phyloP scores from a whole-genome alignment of 2,113 vertebrate genomes.

The Cyanoliseus patagonus region DNA sequence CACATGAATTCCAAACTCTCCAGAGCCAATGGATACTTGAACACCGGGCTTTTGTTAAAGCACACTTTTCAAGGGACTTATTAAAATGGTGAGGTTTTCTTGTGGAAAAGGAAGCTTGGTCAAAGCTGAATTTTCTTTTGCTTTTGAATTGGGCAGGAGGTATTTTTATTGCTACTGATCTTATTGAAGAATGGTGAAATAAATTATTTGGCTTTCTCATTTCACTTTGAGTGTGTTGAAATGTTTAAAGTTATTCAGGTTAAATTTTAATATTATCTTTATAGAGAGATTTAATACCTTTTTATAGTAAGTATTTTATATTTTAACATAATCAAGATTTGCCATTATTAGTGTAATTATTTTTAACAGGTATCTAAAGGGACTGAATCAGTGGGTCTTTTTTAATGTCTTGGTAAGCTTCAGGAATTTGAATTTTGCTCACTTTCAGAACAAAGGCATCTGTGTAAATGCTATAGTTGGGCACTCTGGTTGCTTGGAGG shows the following conservation, averaged over 20 bases:
- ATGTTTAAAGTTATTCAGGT: background rate
- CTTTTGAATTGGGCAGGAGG: background rate
- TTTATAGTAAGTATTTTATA: background rate
- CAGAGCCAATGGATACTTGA: background rate
- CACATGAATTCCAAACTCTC: background rate
- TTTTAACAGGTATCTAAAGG: background rate
- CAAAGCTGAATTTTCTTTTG: background rate
- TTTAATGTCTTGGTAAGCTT: background rate
- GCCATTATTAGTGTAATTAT: background rate
- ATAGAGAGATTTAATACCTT: background rate
- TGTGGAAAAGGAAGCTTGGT: background rate
- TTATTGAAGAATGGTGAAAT: background rate
- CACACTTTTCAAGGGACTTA: background rate
- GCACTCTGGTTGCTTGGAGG: background rate
- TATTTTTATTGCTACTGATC: background rate
- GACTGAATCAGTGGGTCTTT: background rate
- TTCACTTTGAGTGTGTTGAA: background rate
- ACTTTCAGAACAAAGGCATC: background rate
- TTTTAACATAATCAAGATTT: background rate
- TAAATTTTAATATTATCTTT: background rate
- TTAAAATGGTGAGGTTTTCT: conserved; percentile 16
- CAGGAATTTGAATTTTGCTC: background rate
- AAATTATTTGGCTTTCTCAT: background rate
- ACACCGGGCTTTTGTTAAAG: background rate
- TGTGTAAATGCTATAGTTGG: background rate